phyloP scores from a whole-genome alignment of 2,888 invertebrate species.

The Macaria liturata region DNA sequence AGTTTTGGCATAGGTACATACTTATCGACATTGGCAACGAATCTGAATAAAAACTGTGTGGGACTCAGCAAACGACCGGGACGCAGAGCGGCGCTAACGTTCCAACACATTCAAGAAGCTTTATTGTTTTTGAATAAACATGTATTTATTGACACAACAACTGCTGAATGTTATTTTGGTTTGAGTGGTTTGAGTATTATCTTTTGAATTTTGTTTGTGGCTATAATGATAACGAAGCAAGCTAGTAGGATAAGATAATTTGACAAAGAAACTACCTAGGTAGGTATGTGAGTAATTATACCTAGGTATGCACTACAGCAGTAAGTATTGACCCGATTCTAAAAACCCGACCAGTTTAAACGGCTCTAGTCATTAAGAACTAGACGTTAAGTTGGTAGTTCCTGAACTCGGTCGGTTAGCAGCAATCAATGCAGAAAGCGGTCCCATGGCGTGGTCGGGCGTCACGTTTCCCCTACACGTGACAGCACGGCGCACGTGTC shows the following conservation, averaged over 20 bases:
- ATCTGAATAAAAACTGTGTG: constrained; percentile 9
- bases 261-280: too few relatives aligned
- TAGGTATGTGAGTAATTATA: too few relatives aligned
- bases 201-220: too few relatives aligned
- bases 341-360: background rate
- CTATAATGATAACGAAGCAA: too few relatives aligned
- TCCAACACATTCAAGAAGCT: constrained; percentile 4
- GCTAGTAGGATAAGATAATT: too few relatives aligned
- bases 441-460: constrained; percentile 39
- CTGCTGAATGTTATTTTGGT: too few relatives aligned
- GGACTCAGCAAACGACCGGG: background rate
- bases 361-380: background rate
- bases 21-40: background rate
- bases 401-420: constrained; percentile 35
- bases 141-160: too few relatives aligned
- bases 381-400: constrained; percentile 10
- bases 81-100: constrained; percentile 14
- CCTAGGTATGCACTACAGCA: background rate
- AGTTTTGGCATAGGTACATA: constrained; percentile 7
- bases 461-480: constrained; percentile 64
- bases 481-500: constrained; percentile 53
- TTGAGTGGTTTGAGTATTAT: too few relatives aligned
- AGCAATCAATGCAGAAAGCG: constrained; percentile 36
- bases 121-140: too few relatives aligned
- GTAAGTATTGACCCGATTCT: constrained; percentile 3